Base-by-base conservation (phyloP, 2,113 vertebrate genomes). In the Guaruba guarouba region DNA sequence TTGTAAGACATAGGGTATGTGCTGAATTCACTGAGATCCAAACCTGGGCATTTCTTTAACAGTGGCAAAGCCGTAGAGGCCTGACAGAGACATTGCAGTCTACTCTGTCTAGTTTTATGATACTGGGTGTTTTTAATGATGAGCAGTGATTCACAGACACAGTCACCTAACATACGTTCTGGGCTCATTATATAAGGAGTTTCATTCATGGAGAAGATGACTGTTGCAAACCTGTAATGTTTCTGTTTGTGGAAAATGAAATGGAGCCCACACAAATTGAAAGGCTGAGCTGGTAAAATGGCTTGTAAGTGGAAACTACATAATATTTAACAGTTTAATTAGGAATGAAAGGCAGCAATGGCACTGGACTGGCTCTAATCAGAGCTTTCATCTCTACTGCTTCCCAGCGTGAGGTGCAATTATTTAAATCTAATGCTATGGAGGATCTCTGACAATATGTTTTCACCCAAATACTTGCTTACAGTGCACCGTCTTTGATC, bases 401-500 rank as follows among this genome's bases (percentile, higher is more conserved):
- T 86, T 84, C 88, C 61, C 93, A 71, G 92, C 86, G 17, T 84
- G 89, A 88, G 90, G 89, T 92, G 78, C 67, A 87, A 57, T 96
- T 92, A 87, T 78, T 95, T 76, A 77, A 92, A 77, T 80, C 64
- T 81, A 54, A 3, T 66, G 81, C 88, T 75, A 3, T n/a, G 89
- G 92, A 87, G 64, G 15, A 63, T 67, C 92, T 93, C 81, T 92
- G 52, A 84, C 93, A 93, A 81, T 67, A 37, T 15, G 51, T 49
- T 87, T 82, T 55, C 62, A 28, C 78, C 78, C 76, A 61, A 39
- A 77, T 64, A 73, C 75, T 79, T 80, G 75, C 80, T 91, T 83
- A 83, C 76, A 91, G 28, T 69, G 73, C 80, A 63, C 76, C 80
- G 23, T 70, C 90, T 97, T 95, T 97, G 95, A 96, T 96, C 96